A percentile compares a stretch with the other conserved stretches of the same genome.
These are phyloP conservation scores for Apodemus speciosus DNA, from an alignment of 2,113 vertebrate genomes.

Conservation along the genomic window DNA sequence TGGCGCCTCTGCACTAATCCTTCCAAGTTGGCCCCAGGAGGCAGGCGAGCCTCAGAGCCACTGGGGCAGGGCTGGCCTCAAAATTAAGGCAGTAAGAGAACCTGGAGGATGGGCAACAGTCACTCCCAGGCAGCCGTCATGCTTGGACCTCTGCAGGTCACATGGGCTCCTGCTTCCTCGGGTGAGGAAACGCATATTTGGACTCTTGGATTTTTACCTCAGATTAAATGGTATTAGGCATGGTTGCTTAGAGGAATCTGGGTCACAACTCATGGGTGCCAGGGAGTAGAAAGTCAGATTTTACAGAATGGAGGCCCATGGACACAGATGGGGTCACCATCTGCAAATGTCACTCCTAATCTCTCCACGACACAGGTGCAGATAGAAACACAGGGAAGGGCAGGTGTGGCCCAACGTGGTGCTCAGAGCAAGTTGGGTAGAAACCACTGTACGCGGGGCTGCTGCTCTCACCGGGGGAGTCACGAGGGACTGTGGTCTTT, in stretches of 20 bases:
- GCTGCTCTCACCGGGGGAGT: not conserved
- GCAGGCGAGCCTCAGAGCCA: not conserved
- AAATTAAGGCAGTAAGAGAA: not conserved
- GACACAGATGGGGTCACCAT: not conserved
- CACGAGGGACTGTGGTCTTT: not conserved
- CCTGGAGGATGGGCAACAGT: not conserved
- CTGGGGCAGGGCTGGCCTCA: not conserved
- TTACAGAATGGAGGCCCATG: not conserved
- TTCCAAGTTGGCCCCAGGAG: not conserved
- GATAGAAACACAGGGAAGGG: not conserved
- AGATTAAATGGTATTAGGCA: not conserved
- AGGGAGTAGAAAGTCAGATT: not conserved
- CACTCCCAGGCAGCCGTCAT: not conserved
- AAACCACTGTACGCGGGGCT: accelerated
- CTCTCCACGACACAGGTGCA: not conserved
- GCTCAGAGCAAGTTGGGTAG: not conserved
- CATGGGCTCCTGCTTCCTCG: not conserved
- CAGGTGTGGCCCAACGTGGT: not conserved
- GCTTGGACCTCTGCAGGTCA: not conserved
- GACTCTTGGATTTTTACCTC: not conserved
- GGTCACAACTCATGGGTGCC: not conserved
- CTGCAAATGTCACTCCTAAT: not conserved
- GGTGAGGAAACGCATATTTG: not conserved
- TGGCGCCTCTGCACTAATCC: slow-evolving; percentile 70
- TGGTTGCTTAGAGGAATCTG: not conserved